Evolutionary conservation across 2,113 vertebrate genomes (phyloP).

Genomic region (Xiphophorus hellerii): DNA sequence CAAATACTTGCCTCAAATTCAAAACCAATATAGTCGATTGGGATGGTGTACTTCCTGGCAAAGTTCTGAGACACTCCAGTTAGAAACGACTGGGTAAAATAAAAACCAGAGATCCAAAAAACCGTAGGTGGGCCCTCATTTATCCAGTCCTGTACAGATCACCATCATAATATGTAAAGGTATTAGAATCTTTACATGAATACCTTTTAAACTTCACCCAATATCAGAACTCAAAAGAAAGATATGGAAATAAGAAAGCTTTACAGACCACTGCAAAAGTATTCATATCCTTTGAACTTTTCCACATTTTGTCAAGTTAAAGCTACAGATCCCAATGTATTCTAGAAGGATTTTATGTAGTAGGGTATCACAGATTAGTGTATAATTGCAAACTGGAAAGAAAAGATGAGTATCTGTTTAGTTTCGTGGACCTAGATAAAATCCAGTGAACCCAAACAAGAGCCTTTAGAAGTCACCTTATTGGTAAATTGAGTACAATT

Average conservation of each 20-base stretch:
- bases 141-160: slow-evolving; percentile 87
- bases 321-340: too few relatives aligned
- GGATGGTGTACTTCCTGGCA: slow-evolving; percentile 90
- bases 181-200: not conserved
- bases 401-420: too few relatives aligned
- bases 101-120: slow-evolving; percentile 96
- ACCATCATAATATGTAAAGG: not conserved
- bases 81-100: slow-evolving; percentile 94
- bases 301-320: too few relatives aligned
- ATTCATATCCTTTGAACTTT: not conserved
- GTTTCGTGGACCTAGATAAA: too few relatives aligned
- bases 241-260: not conserved
- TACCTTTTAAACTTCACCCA: not conserved
- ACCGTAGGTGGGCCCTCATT: slow-evolving; percentile 82
- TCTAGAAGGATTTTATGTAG: too few relatives aligned
- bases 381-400: too few relatives aligned
- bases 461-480: too few relatives aligned
- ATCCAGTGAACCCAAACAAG: too few relatives aligned
- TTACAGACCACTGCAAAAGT: not conserved
- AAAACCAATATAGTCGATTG: slow-evolving; percentile 91
- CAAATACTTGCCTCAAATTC: slow-evolving; percentile 87
- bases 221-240: not conserved
- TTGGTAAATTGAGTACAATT: too few relatives aligned
- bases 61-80: slow-evolving; percentile 93
- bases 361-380: too few relatives aligned